Evolutionary conservation across 2,797 vertebrate genomes (phyloP).

Genomic region (Crenuchus spilurus): DNA sequence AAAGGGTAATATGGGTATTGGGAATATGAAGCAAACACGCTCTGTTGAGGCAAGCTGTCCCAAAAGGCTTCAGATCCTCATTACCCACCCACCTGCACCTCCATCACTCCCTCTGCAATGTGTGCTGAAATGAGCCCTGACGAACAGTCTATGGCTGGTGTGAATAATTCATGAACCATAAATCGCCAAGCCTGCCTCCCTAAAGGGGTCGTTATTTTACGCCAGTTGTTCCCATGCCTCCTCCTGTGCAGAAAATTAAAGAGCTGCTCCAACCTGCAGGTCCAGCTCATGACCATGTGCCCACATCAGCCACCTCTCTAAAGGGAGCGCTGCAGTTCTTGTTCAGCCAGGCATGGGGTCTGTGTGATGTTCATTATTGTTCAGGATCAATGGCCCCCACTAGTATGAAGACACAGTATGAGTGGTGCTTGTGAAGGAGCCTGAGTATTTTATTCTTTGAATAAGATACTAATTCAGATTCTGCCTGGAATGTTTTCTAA

Average conservation of each 20-base stretch:
- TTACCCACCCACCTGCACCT: constrained; percentile 37
- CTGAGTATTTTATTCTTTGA: constrained; percentile 12
- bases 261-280: constrained; percentile 31
- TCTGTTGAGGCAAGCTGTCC: constrained; percentile 8
- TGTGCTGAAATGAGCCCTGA: constrained; percentile 49
- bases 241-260: constrained; percentile 57
- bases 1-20: too few relatives aligned
- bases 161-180: constrained; percentile 58
- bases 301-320: constrained; percentile 14
- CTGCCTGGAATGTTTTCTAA: not conserved
- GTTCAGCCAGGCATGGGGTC: constrained; percentile 32
- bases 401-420: constrained; percentile 33
- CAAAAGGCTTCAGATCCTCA: constrained; percentile 41
- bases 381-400: constrained; percentile 45
- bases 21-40: not conserved
- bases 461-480: not conserved
- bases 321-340: constrained; percentile 38
- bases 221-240: constrained; percentile 48
- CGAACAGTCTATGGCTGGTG: constrained; percentile 51
- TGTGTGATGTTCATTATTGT: constrained; percentile 44
- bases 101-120: constrained; percentile 40
- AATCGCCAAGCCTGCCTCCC: constrained; percentile 49
- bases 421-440: not conserved
- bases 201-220: constrained; percentile 55
- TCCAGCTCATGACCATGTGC: constrained; percentile 16